These are phyloP conservation scores for Battus philenor DNA, from an alignment of 1,140 invertebrate genomes.

Conservation along the genomic window DNA sequence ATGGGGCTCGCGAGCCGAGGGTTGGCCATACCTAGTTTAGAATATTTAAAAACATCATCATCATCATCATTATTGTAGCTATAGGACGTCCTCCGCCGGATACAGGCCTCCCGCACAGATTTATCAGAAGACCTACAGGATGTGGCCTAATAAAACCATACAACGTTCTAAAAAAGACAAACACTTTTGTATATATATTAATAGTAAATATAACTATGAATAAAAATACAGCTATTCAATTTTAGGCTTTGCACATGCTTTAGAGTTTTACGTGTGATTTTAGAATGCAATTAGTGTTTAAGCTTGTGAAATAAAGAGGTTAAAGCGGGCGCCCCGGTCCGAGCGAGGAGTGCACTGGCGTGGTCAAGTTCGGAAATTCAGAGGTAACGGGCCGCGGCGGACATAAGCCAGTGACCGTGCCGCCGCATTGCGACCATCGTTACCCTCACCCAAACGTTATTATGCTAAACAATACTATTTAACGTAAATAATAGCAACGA, in stretches of 20 bases:
- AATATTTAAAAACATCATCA: no score
- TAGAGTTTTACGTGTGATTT: neutral
- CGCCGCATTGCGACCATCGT: conserved; percentile 43
- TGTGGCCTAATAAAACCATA: no score
- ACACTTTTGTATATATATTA: no score
- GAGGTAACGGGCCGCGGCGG: conserved; percentile 41
- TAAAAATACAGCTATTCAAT: no score
- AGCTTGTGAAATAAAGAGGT: conserved; percentile 30
- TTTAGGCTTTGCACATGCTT: neutral
- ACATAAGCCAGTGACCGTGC: conserved; percentile 25
- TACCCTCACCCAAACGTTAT: conserved; percentile 42
- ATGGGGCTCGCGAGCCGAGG: no score
- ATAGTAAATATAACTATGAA: no score
- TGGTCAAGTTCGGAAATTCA: conserved; percentile 55
- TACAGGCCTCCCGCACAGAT: no score
- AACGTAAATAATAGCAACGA: conserved; percentile 44
- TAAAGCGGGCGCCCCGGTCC: conserved; percentile 23
- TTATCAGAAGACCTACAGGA: no score
- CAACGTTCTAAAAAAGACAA: no score
- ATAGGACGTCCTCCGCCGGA: no score
- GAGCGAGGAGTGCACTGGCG: conserved; percentile 32
- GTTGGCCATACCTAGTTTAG: no score
- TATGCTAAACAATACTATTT: conserved; percentile 55
- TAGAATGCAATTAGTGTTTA: conserved; percentile 23
- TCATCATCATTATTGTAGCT: no score